Evolutionary conservation across 2,113 vertebrate species (phyloP).

Genomic region (Amphiprion ocellaris): DNA sequence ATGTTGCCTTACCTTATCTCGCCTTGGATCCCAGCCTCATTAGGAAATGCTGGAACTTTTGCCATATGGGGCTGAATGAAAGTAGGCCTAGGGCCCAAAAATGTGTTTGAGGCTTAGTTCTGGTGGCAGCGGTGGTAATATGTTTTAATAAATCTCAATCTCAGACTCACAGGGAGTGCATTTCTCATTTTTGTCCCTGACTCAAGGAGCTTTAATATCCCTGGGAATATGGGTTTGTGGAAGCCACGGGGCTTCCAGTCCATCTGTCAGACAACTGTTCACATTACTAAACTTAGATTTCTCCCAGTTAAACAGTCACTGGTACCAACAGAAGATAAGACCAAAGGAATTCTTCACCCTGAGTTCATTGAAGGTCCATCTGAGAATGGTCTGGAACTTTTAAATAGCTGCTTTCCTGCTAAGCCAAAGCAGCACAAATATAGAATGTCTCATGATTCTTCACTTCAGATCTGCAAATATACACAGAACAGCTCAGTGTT

Average conservation of each 20-base stretch:
- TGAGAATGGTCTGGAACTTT: constrained; percentile 10
- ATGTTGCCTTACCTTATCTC: constrained; percentile 72
- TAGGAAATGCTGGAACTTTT: constrained; percentile 61
- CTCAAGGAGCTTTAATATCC: constrained; percentile 47
- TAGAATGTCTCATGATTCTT: too few species aligned
- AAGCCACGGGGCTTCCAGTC: constrained; percentile 41
- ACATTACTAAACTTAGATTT: constrained; percentile 33
- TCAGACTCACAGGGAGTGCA: constrained; percentile 29
- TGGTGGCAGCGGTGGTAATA: constrained; percentile 36
- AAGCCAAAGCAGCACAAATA: too few species aligned
- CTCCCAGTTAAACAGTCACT: constrained; percentile 14
- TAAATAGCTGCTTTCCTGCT: not conserved
- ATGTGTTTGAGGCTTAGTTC: constrained; percentile 33
- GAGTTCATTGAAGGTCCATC: constrained; percentile 6
- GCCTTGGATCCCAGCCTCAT: constrained; percentile 62
- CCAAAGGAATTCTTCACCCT: constrained; percentile 17
- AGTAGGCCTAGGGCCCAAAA: constrained; percentile 39
- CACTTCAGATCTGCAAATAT: too few species aligned
- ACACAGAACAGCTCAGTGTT: too few species aligned
- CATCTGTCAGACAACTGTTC: constrained; percentile 48
- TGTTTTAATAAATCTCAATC: constrained; percentile 57
- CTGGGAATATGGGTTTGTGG: constrained; percentile 35
- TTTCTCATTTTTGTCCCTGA: constrained; percentile 53
- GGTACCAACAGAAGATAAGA: constrained; percentile 6
- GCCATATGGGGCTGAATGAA: constrained; percentile 46